These are phyloP conservation scores for Genyomyrus donnyi DNA, from an alignment of 2,113 vertebrate species.

Conservation along the genomic window DNA sequence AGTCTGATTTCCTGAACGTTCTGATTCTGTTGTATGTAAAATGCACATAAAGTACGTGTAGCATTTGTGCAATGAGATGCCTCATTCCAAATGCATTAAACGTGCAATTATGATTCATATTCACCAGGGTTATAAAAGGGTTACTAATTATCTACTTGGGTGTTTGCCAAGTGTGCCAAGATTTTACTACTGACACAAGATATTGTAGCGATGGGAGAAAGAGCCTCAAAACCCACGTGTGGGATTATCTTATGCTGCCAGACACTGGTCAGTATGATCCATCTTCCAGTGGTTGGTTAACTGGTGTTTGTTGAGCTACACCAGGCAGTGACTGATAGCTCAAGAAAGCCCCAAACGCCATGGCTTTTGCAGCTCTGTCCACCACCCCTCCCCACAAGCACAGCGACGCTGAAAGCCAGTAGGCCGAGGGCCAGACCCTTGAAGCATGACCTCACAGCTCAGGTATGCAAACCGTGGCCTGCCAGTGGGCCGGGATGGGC, in stretches of 20 bases:
- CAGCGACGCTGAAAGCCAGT: background rate
- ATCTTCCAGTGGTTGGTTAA: background rate
- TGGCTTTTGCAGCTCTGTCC: background rate
- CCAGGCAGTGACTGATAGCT: background rate
- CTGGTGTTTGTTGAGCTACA: background rate
- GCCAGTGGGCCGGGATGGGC: background rate
- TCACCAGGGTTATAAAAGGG: background rate
- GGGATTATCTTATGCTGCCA: background rate
- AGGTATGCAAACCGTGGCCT: no score
- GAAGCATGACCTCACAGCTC: background rate
- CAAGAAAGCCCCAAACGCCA: background rate
- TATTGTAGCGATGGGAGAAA: background rate
- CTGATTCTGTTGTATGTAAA: background rate
- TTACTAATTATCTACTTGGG: background rate
- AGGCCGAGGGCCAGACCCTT: background rate
- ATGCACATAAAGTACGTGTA: background rate
- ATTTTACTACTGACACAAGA: background rate
- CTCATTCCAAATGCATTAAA: background rate
- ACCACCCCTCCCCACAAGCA: background rate
- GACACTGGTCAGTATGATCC: background rate
- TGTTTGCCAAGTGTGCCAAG: background rate
- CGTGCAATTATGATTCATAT: background rate
- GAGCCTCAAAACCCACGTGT: background rate
- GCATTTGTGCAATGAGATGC: background rate
- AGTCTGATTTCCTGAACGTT: background rate